Evolutionary conservation across 2,888 invertebrate species (phyloP).

Genomic region (Drosophila falleni): DNA sequence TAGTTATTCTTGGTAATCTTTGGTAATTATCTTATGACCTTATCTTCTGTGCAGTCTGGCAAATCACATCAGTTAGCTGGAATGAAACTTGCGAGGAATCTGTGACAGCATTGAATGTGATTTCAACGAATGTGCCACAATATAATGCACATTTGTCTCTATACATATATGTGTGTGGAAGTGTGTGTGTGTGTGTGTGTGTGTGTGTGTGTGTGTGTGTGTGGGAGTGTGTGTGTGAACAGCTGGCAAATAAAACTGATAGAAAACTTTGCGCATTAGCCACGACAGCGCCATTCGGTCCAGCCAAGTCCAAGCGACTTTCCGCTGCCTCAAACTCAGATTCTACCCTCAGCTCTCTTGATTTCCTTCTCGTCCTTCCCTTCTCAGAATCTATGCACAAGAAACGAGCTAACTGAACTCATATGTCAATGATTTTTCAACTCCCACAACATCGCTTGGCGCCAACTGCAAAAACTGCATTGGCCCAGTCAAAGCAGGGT

Average conservation of each 20-base stretch:
- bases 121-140: slow-evolving; percentile 40
- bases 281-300: slow-evolving; percentile 71
- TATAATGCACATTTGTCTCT: slow-evolving; percentile 41
- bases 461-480: slow-evolving; percentile 59
- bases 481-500: slow-evolving; percentile 25
- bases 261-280: slow-evolving; percentile 78
- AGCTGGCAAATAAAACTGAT: slow-evolving; percentile 64
- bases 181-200: slow-evolving; percentile 21
- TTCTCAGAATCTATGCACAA: slow-evolving; percentile 64
- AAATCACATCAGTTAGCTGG: slow-evolving; percentile 20
- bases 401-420: slow-evolving; percentile 72
- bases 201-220: slow-evolving; percentile 15
- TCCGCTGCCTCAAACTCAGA: background rate
- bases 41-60: background rate
- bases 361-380: background rate
- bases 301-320: slow-evolving; percentile 63
- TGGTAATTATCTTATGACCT: slow-evolving; percentile 20
- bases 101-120: slow-evolving; percentile 44
- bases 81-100: slow-evolving; percentile 12
- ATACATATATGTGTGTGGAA: background rate
- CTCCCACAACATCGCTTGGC: slow-evolving; percentile 64
- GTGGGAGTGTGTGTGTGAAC: slow-evolving; percentile 33
- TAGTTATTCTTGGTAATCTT: slow-evolving; percentile 7
- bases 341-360: background rate
- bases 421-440: slow-evolving; percentile 73